Evolutionary conservation across 1,140 invertebrate genomes (phyloP).

Genomic region (Bilobella aurantiaca): DNA sequence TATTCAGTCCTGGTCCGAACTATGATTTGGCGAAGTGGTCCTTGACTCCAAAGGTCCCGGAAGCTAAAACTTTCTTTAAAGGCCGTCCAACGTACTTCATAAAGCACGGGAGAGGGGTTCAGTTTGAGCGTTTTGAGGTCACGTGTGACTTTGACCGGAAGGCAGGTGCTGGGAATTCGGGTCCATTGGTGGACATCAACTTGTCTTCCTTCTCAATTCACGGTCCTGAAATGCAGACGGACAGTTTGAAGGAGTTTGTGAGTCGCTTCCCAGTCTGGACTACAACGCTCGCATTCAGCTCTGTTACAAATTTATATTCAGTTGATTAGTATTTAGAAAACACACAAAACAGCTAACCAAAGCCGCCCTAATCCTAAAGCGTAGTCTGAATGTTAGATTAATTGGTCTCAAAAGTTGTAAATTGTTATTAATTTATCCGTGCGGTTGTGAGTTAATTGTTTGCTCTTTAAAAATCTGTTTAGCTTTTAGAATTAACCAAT

Average conservation of each 20-base stretch:
- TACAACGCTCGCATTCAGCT: slow-evolving; percentile 31
- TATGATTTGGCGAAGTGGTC: slow-evolving; percentile 40
- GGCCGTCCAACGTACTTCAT: slow-evolving; percentile 38
- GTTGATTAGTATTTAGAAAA: too few relatives aligned
- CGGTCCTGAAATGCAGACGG: slow-evolving; percentile 37
- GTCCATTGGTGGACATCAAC: slow-evolving; percentile 37
- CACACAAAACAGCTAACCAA: too few relatives aligned
- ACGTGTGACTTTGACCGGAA: slow-evolving; percentile 33
- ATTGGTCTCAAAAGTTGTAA: too few relatives aligned
- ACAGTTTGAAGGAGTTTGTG: slow-evolving; percentile 28
- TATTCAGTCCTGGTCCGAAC: slow-evolving; percentile 37
- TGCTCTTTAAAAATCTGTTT: too few relatives aligned
- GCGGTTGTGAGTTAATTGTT: too few relatives aligned
- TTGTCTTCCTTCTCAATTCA: slow-evolving; percentile 40
- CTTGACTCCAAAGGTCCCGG: slow-evolving; percentile 38
- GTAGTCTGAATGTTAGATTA: too few relatives aligned
- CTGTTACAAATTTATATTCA: slow-evolving; percentile 19
- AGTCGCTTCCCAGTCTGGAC: slow-evolving; percentile 35
- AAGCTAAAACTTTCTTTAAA: slow-evolving; percentile 29
- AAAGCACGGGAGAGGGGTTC: slow-evolving; percentile 37
- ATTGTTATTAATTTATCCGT: too few relatives aligned
- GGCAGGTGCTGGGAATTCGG: neutral
- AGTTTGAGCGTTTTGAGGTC: slow-evolving; percentile 32
- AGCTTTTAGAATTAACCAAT: too few relatives aligned
- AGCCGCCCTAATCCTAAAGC: too few relatives aligned